phyloP scores from a whole-genome alignment of 2,113 vertebrate species.

The Neodontobutis hainanensis region DNA sequence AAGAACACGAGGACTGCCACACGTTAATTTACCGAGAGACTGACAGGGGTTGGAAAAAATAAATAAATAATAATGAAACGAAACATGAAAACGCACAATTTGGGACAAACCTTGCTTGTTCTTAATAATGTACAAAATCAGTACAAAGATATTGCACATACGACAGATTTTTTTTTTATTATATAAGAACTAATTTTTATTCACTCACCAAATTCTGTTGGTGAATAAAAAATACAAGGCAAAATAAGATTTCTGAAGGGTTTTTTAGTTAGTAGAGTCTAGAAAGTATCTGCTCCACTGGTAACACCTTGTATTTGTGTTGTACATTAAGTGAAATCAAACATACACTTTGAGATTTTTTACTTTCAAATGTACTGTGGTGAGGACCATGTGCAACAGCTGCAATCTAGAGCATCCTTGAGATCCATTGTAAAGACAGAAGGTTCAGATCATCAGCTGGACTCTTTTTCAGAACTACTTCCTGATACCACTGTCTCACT shows the following conservation, averaged over 20 bases:
- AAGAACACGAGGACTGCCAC: constrained; percentile 55
- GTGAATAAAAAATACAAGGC: constrained; percentile 51
- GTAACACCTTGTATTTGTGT: constrained; percentile 3
- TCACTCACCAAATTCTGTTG: constrained; percentile 50
- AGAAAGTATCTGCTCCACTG: constrained; percentile 64
- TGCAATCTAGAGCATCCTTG: constrained; percentile 53
- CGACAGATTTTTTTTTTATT: constrained; percentile 59
- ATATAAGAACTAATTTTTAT: constrained; percentile 56
- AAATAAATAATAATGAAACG: constrained; percentile 70
- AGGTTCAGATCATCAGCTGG: constrained; percentile 71
- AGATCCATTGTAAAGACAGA: constrained; percentile 66
- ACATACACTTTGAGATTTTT: constrained; percentile 5
- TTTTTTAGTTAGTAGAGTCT: constrained; percentile 44
- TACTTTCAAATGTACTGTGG: constrained; percentile 24
- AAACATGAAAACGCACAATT: constrained; percentile 54
- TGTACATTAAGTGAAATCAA: constrained; percentile 13
- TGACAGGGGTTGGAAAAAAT: constrained; percentile 58
- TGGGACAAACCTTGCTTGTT: constrained; percentile 59
- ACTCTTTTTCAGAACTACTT: constrained; percentile 54
- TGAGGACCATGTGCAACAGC: constrained; percentile 59
- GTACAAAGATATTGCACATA: constrained; percentile 79
- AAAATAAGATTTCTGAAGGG: constrained; percentile 36
- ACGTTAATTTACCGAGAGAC: constrained; percentile 66
- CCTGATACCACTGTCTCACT: constrained; percentile 70
- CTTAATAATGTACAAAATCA: constrained; percentile 68